Percentiles rank a stretch among this genome's conserved stretches.
These are phyloP conservation scores for Unio pictorum DNA, from an alignment of 2,888 invertebrate species.

Conservation along the genomic window DNA sequence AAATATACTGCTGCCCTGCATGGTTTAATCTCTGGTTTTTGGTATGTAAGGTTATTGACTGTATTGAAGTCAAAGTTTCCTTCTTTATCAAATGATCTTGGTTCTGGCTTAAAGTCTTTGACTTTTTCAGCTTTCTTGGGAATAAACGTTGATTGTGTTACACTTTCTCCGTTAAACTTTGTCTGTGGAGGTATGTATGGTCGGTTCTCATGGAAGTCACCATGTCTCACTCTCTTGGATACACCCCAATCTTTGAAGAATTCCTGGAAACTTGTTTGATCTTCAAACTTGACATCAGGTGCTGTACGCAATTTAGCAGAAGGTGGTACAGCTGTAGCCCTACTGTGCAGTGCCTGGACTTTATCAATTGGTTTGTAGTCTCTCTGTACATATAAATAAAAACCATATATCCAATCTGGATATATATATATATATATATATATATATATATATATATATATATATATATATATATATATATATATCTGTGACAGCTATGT, in stretches of 20 bases:
- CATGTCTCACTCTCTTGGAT: conserved; percentile 51
- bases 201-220: conserved; percentile 66
- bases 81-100: conserved; percentile 36
- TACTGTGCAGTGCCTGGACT: conserved; percentile 30
- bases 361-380: conserved; percentile 64
- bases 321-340: conserved; percentile 32
- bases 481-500: too few relatives aligned
- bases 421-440: too few relatives aligned
- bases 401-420: too few relatives aligned
- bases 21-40: conserved; percentile 51
- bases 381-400: conserved; percentile 43
- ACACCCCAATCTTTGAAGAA: conserved; percentile 62
- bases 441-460: too few relatives aligned
- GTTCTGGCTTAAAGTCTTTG: conserved; percentile 53
- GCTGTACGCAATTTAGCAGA: conserved; percentile 29
- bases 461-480: too few relatives aligned
- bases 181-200: conserved; percentile 57
- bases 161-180: conserved; percentile 51
- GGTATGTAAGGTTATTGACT: conserved; percentile 52
- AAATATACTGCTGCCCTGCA: conserved; percentile 58
- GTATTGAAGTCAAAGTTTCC: conserved; percentile 62
- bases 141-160: conserved; percentile 48
- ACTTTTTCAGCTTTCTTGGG: conserved; percentile 49
- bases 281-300: conserved; percentile 57
- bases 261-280: conserved; percentile 57